These are phyloP conservation scores for Onychomys torridus DNA, from an alignment of 2,797 vertebrate genomes.

Conservation along the genomic window DNA sequence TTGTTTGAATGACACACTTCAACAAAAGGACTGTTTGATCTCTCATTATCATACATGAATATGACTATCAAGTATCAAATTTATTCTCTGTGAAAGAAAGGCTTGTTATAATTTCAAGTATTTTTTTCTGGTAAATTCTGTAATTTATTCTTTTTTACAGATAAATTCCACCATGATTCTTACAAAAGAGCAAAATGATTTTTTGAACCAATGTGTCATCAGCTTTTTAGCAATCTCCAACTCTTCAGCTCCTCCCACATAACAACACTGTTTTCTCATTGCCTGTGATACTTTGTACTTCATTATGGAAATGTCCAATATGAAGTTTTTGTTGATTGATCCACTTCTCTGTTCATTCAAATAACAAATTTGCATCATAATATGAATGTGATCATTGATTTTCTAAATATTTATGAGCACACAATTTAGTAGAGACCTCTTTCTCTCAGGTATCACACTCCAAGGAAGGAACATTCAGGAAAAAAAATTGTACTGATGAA, in stretches of 20 bases:
- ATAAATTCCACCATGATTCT: neutral
- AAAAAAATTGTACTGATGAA: neutral
- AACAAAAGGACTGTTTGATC: neutral
- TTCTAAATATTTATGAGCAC: conserved; percentile 56
- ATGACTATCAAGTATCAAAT: neutral
- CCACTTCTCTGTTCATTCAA: conserved; percentile 22
- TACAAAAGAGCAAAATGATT: neutral
- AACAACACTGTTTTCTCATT: neutral
- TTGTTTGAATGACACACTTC: neutral
- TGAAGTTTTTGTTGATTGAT: conserved; percentile 44
- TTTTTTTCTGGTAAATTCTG: neutral
- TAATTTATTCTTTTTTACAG: neutral
- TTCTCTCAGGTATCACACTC: neutral
- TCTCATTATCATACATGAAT: neutral
- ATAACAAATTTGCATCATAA: conserved; percentile 20
- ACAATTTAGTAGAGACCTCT: neutral
- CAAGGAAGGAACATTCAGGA: neutral
- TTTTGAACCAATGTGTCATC: neutral
- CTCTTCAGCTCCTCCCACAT: neutral
- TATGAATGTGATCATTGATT: conserved; percentile 56
- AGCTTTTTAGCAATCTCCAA: neutral
- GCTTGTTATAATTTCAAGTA: neutral
- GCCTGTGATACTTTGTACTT: neutral
- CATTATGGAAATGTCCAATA: conserved; percentile 46
- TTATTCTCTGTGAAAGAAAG: neutral